These are phyloP conservation scores for Channa striata DNA, from an alignment of 2,797 vertebrate species.

Conservation along the genomic window DNA sequence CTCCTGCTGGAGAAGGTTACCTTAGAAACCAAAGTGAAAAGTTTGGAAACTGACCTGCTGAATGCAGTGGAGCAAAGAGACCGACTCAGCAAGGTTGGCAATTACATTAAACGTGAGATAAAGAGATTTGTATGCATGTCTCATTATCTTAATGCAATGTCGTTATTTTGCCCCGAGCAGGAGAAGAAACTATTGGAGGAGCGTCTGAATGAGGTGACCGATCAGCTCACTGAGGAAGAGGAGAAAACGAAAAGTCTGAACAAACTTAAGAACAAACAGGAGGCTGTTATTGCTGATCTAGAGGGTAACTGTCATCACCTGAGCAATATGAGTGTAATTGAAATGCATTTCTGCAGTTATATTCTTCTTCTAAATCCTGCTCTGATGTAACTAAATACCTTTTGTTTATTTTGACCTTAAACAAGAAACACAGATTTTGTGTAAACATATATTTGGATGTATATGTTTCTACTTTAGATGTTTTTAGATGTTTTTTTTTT, in stretches of 20 bases:
- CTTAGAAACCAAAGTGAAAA: constrained; percentile 90
- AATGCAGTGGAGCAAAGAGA: constrained; percentile 88
- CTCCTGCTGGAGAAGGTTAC: constrained; percentile 93
- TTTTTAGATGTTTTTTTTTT: neutral
- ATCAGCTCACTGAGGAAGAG: constrained; percentile 91
- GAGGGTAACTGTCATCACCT: constrained; percentile 82
- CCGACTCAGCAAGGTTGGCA: constrained; percentile 87
- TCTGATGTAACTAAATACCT: neutral
- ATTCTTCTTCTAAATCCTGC: neutral
- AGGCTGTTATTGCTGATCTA: constrained; percentile 89
- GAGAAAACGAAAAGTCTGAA: constrained; percentile 92
- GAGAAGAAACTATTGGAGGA: constrained; percentile 91
- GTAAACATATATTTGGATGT: neutral
- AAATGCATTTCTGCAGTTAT: neutral
- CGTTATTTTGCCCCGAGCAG: constrained; percentile 68
- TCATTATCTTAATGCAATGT: neutral
- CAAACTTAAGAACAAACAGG: constrained; percentile 93
- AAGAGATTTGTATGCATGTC: neutral
- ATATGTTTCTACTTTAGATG: neutral
- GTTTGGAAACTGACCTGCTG: constrained; percentile 86
- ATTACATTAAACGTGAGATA: neutral
- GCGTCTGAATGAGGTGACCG: constrained; percentile 87
- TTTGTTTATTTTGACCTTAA: neutral
- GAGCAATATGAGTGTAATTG: neutral
- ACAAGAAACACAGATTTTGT: neutral